Conservation (phyloP, 2,113 vertebrate species). For the Pardalotus punctatus region DNA sequence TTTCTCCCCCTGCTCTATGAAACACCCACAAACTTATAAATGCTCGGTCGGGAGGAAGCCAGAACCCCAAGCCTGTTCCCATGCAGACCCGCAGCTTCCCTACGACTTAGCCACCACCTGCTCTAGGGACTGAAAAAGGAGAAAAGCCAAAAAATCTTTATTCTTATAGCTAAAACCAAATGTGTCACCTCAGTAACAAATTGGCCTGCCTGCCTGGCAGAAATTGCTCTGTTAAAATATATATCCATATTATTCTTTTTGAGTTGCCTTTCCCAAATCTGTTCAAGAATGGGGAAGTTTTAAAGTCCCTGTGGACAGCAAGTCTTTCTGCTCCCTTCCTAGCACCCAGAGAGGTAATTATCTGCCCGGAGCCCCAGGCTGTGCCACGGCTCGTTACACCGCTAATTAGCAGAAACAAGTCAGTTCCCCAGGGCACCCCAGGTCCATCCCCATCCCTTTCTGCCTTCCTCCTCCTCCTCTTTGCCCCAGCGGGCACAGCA, state of each 20-base stretch:
- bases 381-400: neutral
- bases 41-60: fast-evolving
- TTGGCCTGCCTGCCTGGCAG: constrained; percentile 49
- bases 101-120: neutral
- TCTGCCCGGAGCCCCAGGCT: neutral
- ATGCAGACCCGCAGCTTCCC: neutral
- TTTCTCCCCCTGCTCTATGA: neutral
- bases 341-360: constrained; percentile 45
- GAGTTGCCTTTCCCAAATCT: constrained; percentile 51
- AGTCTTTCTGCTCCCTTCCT: neutral
- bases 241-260: neutral
- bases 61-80: neutral
- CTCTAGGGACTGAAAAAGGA: neutral
- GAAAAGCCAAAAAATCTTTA: neutral
- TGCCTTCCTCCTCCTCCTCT: neutral
- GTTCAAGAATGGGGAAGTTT: constrained; percentile 22
- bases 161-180: constrained; percentile 51
- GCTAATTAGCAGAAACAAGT: constrained; percentile 46
- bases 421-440: neutral
- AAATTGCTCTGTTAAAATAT: constrained; percentile 57
- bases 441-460: neutral
- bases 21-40: neutral
- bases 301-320: constrained; percentile 15
- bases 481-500: neutral
- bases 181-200: constrained; percentile 61